Base-by-base conservation (phyloP, 2,113 vertebrate genomes). In the Chrysemys picta region DNA sequence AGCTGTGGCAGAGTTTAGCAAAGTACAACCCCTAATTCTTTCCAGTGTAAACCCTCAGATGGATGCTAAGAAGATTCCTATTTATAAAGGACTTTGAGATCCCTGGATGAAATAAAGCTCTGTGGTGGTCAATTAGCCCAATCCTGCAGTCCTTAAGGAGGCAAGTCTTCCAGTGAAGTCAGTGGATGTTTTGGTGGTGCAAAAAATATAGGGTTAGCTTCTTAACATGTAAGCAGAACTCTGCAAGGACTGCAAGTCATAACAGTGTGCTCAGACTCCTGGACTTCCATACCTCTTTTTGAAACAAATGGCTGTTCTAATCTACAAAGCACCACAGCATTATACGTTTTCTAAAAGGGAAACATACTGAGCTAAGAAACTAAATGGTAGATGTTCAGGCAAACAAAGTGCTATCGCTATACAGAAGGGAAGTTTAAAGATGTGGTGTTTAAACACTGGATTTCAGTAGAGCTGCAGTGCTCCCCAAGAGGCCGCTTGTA, bases 401-500 rank as follows among this genome's bases (percentile, higher is more conserved):
- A 75, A 75, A 79, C 59, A 35, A 50, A 72, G 49, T 4, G 84
- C 10, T 11, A 5, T 80, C 29, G 10, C 49, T 1, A 38, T n/a
- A 0, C 0, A 50, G 29, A n/a, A 31, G 35, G 24, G n/a, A 38
- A 3, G 50, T 69, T 6, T 0, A 5, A 6, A 53, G 56, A 3
- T 0, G 80, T 76, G 2, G 69, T 69, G 57, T 1, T 4, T 42
- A 14, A n/a, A 0, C 35, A 0, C 14, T 0, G 12, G 86, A 88
- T 82, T 69, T 69, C 10, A 5, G 94, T 91, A 54, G 94, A 91
- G 85, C 94, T 25, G 93, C 96, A 96, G 95, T 57, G 96, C 24
- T 91, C 19, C 35, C 96, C 96, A 81, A 79, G 93, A 88, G 97
- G 95, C 93, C 79, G 25, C 83, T 50, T 57, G 65, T 90, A 88